These are phyloP conservation scores for Cryptotis parvus DNA, from an alignment of 2,113 vertebrate genomes.

Conservation along the genomic window DNA sequence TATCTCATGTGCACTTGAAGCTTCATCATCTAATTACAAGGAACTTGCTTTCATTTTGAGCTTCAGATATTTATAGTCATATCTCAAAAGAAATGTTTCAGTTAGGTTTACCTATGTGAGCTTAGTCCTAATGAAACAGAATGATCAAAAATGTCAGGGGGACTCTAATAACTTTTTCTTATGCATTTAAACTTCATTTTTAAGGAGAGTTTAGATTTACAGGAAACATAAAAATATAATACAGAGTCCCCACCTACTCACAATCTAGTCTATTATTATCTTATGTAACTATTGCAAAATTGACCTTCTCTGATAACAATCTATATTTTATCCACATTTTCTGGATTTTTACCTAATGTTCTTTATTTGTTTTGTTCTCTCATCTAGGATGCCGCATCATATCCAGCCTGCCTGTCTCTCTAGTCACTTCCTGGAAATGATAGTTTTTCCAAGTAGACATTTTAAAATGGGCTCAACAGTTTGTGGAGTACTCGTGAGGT, in stretches of 20 bases:
- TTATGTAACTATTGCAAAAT: not conserved
- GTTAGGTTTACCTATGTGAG: too few species aligned
- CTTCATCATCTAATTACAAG: too few species aligned
- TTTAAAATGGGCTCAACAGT: not conserved
- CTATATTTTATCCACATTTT: not conserved
- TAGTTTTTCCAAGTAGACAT: not conserved
- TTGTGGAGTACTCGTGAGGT: not conserved
- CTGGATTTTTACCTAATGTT: not conserved
- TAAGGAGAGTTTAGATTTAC: conserved; percentile 22
- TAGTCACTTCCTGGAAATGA: not conserved
- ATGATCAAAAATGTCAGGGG: too few species aligned
- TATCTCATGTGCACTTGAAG: too few species aligned
- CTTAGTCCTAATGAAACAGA: too few species aligned
- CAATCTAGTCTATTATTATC: not conserved
- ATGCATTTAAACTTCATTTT: not conserved
- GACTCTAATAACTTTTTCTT: not conserved
- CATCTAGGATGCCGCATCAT: not conserved
- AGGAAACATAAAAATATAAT: not conserved
- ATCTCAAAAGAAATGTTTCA: too few species aligned
- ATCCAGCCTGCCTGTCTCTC: not conserved
- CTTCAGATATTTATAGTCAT: too few species aligned
- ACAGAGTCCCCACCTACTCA: not conserved
- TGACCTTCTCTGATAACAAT: not conserved
- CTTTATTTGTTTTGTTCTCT: not conserved
- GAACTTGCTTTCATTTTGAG: too few species aligned